phyloP scores from a whole-genome alignment of 2,888 invertebrate genomes.

The Yponomeuta plumbellus region DNA sequence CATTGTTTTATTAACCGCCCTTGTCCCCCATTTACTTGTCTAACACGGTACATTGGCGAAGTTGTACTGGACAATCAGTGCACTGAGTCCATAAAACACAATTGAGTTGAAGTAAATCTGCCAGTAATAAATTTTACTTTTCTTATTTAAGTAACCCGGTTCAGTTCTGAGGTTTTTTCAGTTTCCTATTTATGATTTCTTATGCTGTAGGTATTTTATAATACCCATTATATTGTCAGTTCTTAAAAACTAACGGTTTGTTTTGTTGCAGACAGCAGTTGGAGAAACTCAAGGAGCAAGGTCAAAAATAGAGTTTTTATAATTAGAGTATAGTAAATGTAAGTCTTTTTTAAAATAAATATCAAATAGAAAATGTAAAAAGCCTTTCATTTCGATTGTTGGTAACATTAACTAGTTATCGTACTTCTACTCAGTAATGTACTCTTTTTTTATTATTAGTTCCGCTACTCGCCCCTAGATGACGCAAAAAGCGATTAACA shows the following conservation, averaged over 20 bases:
- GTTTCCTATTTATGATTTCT: no score
- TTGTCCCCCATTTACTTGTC: no score
- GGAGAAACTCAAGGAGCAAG: slow-evolving; percentile 77
- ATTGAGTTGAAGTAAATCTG: background rate
- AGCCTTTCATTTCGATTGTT: background rate
- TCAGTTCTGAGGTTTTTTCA: no score
- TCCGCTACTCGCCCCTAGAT: slow-evolving; percentile 11
- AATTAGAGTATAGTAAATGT: background rate
- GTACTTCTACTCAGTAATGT: background rate
- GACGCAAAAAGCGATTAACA: background rate
- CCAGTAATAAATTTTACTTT: slow-evolving; percentile 4
- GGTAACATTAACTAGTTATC: background rate
- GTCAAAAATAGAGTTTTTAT: background rate
- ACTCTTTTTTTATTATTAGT: background rate
- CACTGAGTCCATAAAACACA: no score
- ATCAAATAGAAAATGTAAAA: background rate
- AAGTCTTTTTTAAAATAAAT: background rate
- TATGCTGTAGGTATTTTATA: no score
- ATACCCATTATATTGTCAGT: no score
- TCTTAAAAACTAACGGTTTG: background rate
- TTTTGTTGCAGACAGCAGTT: slow-evolving; percentile 74
- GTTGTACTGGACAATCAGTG: no score
- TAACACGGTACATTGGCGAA: no score
- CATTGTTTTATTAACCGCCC: no score
- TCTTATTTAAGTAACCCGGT: background rate